Conservation (phyloP, 2,797 vertebrate species). For the Euphonia xanthogaster region DNA sequence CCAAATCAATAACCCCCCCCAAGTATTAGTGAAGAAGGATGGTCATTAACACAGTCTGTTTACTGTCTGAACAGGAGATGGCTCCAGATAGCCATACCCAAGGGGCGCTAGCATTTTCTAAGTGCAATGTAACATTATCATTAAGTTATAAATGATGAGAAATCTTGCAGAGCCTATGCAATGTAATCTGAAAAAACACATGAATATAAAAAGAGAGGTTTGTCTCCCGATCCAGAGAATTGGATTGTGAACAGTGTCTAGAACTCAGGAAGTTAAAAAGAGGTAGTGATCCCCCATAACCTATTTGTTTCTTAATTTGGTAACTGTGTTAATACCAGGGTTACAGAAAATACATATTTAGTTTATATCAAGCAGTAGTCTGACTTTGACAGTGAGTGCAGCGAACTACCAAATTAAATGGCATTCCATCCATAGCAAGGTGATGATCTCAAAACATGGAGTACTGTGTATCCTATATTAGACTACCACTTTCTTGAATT, state of each 20-base stretch:
- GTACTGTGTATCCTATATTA: background rate
- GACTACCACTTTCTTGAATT: background rate
- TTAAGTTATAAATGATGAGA: background rate
- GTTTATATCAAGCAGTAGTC: background rate
- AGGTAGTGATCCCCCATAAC: background rate
- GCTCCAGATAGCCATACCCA: slow-evolving; percentile 58
- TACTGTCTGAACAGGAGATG: slow-evolving; percentile 64
- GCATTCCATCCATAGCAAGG: background rate
- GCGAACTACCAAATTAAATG: background rate
- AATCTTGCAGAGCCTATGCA: background rate
- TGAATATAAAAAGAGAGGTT: background rate
- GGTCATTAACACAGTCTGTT: background rate
- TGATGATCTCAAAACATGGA: background rate
- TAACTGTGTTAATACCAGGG: background rate
- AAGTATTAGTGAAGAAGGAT: background rate
- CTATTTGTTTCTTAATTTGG: background rate
- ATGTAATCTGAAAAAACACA: background rate
- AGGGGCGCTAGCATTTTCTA: background rate
- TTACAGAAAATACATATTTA: background rate
- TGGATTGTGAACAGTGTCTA: background rate
- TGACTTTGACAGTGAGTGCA: background rate
- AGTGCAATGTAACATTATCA: background rate
- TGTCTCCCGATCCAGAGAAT: background rate
- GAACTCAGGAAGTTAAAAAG: background rate
- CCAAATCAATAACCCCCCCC: background rate